phyloP scores from a whole-genome alignment of 1,140 invertebrate genomes.

The Cherax quadricarinatus region DNA sequence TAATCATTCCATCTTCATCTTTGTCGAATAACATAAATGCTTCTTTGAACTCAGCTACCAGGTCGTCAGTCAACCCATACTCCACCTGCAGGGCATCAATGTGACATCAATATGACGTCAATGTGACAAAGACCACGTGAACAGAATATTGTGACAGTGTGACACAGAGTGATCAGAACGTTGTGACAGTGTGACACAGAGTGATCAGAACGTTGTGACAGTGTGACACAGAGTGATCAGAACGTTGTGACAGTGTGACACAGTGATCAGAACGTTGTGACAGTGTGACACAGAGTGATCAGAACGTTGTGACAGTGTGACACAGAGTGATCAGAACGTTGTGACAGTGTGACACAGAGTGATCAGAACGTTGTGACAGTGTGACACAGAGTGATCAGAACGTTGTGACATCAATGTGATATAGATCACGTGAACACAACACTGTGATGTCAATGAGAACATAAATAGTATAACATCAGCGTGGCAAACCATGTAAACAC shows the following conservation, averaged over 20 bases:
- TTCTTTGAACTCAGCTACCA: conserved; percentile 78
- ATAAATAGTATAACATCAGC: no score
- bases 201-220: background rate
- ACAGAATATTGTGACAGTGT: background rate
- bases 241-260: background rate
- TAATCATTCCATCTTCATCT: conserved; percentile 93
- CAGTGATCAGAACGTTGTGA: background rate
- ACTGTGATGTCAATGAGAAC: no score
- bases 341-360: background rate
- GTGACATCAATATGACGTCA: background rate
- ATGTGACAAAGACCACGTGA: background rate
- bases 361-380: no score
- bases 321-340: no score
- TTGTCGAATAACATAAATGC: conserved; percentile 96
- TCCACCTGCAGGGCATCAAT: conserved; percentile 77
- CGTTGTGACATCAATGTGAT: no score
- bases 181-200: background rate
- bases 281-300: background rate
- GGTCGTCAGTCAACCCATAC: conserved; percentile 84
- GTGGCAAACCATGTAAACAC: no score
- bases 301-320: background rate
- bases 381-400: no score
- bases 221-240: no score
- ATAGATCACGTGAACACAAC: no score
- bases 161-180: no score